Percentiles rank a stretch among this genome's conserved stretches.
These are phyloP conservation scores for Neogobius melanostomus DNA, from an alignment of 2,113 vertebrate species.

Conservation along the genomic window DNA sequence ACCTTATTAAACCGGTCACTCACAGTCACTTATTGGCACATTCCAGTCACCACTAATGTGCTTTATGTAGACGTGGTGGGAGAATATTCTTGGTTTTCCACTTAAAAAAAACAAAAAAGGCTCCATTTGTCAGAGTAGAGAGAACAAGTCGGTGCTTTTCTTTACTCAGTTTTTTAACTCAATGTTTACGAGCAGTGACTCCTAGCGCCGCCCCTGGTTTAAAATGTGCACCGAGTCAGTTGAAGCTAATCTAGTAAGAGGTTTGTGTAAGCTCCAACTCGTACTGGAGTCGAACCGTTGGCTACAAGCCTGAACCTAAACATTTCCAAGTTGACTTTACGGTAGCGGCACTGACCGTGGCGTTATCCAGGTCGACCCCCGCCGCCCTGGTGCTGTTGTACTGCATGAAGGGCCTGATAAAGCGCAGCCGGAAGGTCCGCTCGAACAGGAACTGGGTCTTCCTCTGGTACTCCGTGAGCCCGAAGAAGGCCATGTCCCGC, in stretches of 20 bases:
- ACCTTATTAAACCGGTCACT: not conserved
- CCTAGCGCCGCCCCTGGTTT: too few relatives aligned
- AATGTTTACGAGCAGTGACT: too few relatives aligned
- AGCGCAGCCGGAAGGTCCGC: conserved; percentile 93
- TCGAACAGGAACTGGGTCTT: conserved; percentile 99
- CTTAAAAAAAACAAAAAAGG: not conserved
- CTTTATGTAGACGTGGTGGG: not conserved
- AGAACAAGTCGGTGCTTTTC: too few relatives aligned
- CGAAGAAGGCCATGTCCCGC: conserved; percentile 98
- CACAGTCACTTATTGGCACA: conserved; percentile 1
- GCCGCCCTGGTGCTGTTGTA: conserved; percentile 97
- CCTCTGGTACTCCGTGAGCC: conserved; percentile 97
- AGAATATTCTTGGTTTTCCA: not conserved
- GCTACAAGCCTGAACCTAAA: too few relatives aligned
- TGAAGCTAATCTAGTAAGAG: too few relatives aligned
- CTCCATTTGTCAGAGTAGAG: not conserved
- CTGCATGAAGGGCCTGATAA: conserved; percentile 98
- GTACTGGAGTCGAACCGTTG: too few relatives aligned
- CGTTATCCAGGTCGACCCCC: conserved; percentile 90
- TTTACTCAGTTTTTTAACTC: too few relatives aligned
- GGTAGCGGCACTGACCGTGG: conserved; percentile 72
- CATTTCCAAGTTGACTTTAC: too few relatives aligned
- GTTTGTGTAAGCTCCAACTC: too few relatives aligned
- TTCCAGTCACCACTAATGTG: not conserved
- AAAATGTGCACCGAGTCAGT: too few relatives aligned